Evolutionary conservation across 2,113 vertebrate species (phyloP), one percentile per base, ranked within the genome.

Genomic region (Nothocercus julius): DNA sequence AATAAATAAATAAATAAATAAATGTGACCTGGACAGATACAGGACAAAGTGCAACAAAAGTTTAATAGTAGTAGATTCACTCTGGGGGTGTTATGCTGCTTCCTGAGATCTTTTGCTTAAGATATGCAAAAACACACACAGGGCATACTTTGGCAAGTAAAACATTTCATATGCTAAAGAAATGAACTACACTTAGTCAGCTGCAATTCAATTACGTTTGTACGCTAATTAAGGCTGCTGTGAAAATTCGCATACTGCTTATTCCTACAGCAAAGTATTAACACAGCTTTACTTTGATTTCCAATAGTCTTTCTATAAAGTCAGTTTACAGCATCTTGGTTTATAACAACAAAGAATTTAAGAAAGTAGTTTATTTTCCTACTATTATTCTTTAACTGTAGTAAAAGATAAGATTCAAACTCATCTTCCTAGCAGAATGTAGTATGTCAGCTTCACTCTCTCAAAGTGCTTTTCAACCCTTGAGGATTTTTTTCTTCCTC

Each of bases 41-140:
- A 13, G 3, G 82, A 66, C 79, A 42, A 92, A 5, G 9, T 42
- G 10, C 13, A 91, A 40, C 47, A 76, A 76, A 15, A 62, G 21
- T 76, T 88, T 61, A 66, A 92, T 25, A 63, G 44, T 13, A 88
- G 61, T 13, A 87, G 38, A 91, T 78, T 90, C 49, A 59, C 18
- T 87, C 73, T 64, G 25, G 30, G 49, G 3, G 7, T 85, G 82
- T 82, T 70, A 34, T 9, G 40, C 61, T 58, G 36, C 7, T 36
- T 91, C 80, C 73, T 81, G 68, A 77, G 78, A 93, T 47, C 9
- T 87, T 80, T 68, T 91, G 18, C 42, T 79, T 85, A 73, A 93
- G 87, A 92, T 80, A 77, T 16, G 9, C 20, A 32, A 64, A 56
- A 74, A 77, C 5, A 3, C 8, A 51, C 44, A 77, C 4, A 91